Percentiles rank a stretch among this genome's conserved stretches.
Conservation (phyloP, 2,113 vertebrate genomes). For the Pandion haliaetus region DNA sequence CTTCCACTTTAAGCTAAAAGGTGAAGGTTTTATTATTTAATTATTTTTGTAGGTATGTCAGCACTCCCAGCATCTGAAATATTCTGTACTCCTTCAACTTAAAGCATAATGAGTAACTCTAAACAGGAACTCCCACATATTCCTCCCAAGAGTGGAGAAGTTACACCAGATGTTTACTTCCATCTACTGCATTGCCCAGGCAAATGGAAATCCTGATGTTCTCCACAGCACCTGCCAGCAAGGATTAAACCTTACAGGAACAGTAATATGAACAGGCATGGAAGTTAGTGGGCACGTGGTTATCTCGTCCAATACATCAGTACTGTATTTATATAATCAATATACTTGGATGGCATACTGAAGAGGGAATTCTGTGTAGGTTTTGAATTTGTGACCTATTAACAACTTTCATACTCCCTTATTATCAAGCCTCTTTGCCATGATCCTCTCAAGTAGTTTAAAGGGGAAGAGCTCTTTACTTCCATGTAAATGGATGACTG, state of each 20-base stretch:
- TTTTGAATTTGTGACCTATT: not conserved
- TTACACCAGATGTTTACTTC: not conserved
- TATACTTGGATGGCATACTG: too few species aligned
- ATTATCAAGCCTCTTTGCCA: not conserved
- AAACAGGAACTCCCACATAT: not conserved
- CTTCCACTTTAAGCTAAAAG: not conserved
- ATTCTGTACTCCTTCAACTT: not conserved
- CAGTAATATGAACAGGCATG: not conserved
- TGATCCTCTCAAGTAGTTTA: not conserved
- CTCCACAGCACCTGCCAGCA: not conserved
- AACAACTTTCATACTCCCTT: not conserved
- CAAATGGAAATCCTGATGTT: not conserved
- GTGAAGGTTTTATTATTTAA: not conserved
- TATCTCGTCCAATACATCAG: too few species aligned
- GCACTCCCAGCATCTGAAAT: not conserved
- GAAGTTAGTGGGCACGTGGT: not conserved
- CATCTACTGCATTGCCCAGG: not conserved
- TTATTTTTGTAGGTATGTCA: not conserved
- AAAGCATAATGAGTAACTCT: not conserved
- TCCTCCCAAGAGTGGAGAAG: not conserved
- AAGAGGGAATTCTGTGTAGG: not conserved
- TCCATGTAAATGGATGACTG: not conserved
- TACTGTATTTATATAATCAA: too few species aligned
- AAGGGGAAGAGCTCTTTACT: not conserved
- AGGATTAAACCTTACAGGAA: not conserved